Evolutionary conservation across 2,113 vertebrate species (phyloP), one percentile per base, ranked within the genome.

Genomic region (Noturus placidus): DNA sequence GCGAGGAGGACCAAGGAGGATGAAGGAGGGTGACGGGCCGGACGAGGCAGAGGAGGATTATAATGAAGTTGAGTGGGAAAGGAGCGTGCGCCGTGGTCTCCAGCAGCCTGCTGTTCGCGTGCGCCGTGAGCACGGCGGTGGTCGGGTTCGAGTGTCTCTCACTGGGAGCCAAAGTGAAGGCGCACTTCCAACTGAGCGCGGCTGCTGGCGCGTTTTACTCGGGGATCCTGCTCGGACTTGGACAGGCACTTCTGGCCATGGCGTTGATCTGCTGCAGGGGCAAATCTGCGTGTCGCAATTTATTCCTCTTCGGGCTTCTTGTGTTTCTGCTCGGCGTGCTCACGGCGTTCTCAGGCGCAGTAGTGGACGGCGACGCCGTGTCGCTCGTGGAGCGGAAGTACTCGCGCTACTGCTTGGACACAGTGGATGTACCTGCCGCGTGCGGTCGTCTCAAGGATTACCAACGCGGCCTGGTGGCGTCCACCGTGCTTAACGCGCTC

Each of bases 41-140:
- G 93, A 94, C 91, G 95, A 94, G 95, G 95, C 92, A 94, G 94
- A 94, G 94, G 96, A 93, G 96, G 96, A 96, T 95, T 96, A 98
- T 97, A 96, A 97, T 98, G 97, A 97, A 97, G 97, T 97, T 96
- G 96, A 97, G 97, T 95, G 96, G 96, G 94, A 96, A 96, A 95
- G 97, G 97, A 95, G 95, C 96, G 96, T 97, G 97, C 96, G 95
- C 96, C 95, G 95, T 97, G 93, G 95, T 97, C 91, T 97, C 97
- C 95, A 95, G 96, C 95, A 96, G 95, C 93, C 96, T 98, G 93
- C 96, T 98, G 94, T 96, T 98, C 93, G 95, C 95, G 93, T 98
- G 97, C 94, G 97, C 97, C 93, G 95, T 98, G 91, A 95, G 97
- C 95, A 96, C 97, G 94, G 96, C 97, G 92, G 97, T 96, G 87